Base-by-base conservation (phyloP, 2,888 invertebrate species). In the Crocallis elinguaria region DNA sequence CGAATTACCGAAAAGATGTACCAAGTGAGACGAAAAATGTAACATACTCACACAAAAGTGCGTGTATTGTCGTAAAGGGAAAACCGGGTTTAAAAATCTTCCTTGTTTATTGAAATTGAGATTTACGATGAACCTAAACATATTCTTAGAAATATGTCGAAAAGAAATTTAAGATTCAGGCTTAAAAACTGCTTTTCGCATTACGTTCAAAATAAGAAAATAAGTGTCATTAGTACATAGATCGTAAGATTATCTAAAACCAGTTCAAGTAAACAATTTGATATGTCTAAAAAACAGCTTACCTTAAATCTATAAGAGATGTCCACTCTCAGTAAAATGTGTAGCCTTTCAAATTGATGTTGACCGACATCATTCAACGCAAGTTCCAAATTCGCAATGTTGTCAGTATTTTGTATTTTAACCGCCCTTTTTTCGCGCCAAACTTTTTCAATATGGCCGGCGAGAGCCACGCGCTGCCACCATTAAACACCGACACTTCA, bases 401-500 rank as follows among this genome's bases (percentile, higher is more conserved):
- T 64, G 57, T 58, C 62, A 72, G 69, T 65, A 64, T 74, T 72
- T 74, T 70, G 67, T 70, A 69, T 71, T 77, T 69, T 70, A 67
- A 69, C 79, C 78, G 82, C 79, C 76, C 75, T 86, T 86, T 36
- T 88, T 87, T 84, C 85, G 84, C 88, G 84, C 82, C 82, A 84
- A 90, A 89, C 82, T 90, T 91, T 90, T 90, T 86, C 90, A 91
- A 90, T 90, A 90, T 90, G 90, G 89, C 90, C 77, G 75, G 82
- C 82, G 84, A 82, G 86, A 79, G 87, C 87, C 84, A 82, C 85
- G 84, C 88, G 82, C 84, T 83, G 86, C 86, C 87, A 86, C 90
- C 90, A 90, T 89, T 89, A 90, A 88, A 87, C 88, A 85, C 88
- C 88, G 87, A 85, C 89, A 90, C 91, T 90, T 89, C 90, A 89